These are phyloP conservation scores for Entomyzon cyanotis DNA, from an alignment of 2,113 vertebrate genomes.

Conservation along the genomic window DNA sequence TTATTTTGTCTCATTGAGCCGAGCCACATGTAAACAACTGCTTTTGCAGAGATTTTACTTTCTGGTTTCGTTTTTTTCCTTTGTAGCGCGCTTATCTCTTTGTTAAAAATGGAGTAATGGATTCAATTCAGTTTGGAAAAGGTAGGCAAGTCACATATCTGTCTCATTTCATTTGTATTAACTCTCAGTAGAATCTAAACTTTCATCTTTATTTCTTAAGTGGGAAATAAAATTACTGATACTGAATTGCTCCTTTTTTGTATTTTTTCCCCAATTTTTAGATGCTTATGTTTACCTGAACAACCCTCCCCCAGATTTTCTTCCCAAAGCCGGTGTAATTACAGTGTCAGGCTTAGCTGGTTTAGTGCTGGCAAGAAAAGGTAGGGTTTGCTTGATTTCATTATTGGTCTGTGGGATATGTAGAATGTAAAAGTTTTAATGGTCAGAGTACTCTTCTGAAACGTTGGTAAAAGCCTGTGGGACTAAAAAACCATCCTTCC, in stretches of 20 bases:
- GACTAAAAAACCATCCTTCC: not conserved
- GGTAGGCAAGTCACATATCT: constrained; percentile 69
- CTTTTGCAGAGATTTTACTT: not conserved
- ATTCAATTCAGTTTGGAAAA: constrained; percentile 84
- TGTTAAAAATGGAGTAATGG: constrained; percentile 78
- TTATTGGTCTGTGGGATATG: not conserved
- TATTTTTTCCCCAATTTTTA: constrained; percentile 13
- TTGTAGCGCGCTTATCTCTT: constrained; percentile 77
- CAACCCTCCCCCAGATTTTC: constrained; percentile 86
- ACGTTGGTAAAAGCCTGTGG: not conserved
- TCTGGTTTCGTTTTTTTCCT: not conserved
- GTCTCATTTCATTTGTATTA: not conserved
- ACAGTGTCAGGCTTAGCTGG: constrained; percentile 84
- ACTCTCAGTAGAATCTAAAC: not conserved
- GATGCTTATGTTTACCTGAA: constrained; percentile 87
- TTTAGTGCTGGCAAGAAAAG: constrained; percentile 83
- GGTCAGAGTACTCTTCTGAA: not conserved
- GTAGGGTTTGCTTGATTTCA: constrained; percentile 49
- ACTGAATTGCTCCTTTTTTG: not conserved
- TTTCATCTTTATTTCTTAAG: not conserved
- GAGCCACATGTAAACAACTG: not conserved
- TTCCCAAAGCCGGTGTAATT: constrained; percentile 83
- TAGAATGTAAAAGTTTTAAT: not conserved
- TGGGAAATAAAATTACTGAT: not conserved
- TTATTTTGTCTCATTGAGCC: not conserved